Evolutionary conservation across 2,888 invertebrate species (phyloP).

Genomic region (Macrosiphum euphorbiae): DNA sequence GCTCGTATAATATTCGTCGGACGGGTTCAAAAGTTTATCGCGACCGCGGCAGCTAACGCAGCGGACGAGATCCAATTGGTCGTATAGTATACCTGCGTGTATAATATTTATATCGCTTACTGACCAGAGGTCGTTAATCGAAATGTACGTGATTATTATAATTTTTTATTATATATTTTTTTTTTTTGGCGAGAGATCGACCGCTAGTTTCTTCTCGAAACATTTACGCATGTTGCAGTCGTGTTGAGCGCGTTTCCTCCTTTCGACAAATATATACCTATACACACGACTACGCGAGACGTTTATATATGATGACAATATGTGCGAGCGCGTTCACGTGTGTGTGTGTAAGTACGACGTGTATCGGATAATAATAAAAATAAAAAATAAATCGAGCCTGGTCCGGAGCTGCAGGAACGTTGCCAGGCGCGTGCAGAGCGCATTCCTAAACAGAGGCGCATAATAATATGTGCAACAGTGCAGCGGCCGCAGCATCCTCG

Average conservation of each 20-base stretch:
- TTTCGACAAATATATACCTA: background rate
- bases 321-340: background rate
- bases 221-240: background rate
- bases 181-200: background rate
- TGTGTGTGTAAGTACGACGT: background rate
- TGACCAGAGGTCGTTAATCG: background rate
- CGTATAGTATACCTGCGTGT: background rate
- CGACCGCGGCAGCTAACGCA: background rate
- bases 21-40: background rate
- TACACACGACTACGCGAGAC: background rate
- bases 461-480: conserved; percentile 23
- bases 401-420: conserved; percentile 46
- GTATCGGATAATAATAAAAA: conserved; percentile 24
- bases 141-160: conserved; percentile 5
- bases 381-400: background rate
- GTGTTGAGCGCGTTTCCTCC: conserved; percentile 1
- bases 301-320: conserved; percentile 12
- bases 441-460: conserved; percentile 21
- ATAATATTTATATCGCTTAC: background rate
- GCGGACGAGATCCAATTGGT: background rate
- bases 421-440: conserved; percentile 55
- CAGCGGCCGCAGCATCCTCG: conserved; percentile 24
- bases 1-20: background rate
- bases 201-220: background rate
- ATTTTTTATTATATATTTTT: background rate